phyloP scores from a whole-genome alignment of 2,888 invertebrate species.

The Rhingia campestris region DNA sequence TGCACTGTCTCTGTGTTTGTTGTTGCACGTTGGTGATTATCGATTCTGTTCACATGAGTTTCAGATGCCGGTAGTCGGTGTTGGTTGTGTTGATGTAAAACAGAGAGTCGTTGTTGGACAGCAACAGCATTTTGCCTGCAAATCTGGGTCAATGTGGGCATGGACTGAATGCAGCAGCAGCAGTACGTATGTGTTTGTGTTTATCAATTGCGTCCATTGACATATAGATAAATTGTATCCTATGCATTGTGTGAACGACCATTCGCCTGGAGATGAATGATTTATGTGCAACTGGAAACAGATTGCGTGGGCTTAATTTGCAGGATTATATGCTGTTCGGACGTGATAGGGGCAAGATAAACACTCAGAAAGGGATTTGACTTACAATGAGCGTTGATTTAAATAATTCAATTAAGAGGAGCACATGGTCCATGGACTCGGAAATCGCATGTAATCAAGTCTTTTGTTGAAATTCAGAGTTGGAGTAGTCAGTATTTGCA shows the following conservation, averaged over 20 bases:
- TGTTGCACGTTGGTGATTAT: conserved; percentile 52
- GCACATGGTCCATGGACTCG: too few species aligned
- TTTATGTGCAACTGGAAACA: conserved; percentile 30
- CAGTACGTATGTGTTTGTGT: conserved; percentile 2
- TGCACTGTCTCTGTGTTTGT: conserved; percentile 13
- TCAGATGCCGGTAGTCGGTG: conserved; percentile 7
- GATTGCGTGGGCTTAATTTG: background rate
- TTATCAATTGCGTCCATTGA: conserved; percentile 32
- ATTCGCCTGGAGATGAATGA: conserved; percentile 20
- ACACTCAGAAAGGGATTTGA: too few species aligned
- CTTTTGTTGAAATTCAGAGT: too few species aligned
- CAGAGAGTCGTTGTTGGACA: conserved; percentile 13
- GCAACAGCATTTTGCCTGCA: conserved; percentile 7
- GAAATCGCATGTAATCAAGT: too few species aligned
- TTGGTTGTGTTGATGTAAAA: conserved; percentile 18
- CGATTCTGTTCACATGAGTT: conserved; percentile 62
- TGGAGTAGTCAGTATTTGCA: too few species aligned
- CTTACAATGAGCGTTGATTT: too few species aligned
- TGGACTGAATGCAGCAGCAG: background rate
- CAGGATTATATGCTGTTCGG: background rate
- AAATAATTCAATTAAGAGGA: too few species aligned
- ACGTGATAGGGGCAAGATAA: background rate
- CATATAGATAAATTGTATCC: conserved; percentile 40
- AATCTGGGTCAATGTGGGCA: conserved; percentile 59
- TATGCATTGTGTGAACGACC: conserved; percentile 25